Base-by-base conservation (phyloP, 2,888 invertebrate genomes). In the Podabrus alpinus region DNA sequence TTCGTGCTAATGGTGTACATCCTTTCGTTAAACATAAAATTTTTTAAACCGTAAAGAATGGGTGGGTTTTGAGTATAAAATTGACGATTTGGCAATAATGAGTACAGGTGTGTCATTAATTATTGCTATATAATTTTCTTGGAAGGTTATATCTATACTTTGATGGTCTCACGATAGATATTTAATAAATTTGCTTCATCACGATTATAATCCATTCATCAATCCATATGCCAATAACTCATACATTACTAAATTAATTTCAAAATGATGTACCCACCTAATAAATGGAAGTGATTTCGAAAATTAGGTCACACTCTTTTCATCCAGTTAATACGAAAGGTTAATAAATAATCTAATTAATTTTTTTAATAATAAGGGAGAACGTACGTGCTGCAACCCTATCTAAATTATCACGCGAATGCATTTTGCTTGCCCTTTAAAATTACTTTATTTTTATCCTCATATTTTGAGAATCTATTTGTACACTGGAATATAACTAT, bases 201-300 rank as follows among this genome's bases (percentile, higher is more conserved):
- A 85, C 84, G 85, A 82, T 83, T 81, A 74, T 75, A 77, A 78
- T 80, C 83, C 82, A 86, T 85, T 85, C 81, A 81, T 83, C 75
- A 82, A 82, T 79, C 81, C 76, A 75, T 78, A 80, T 83, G 83
- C 82, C 85, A 83, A 84, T 84, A 85, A 82, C 81, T 83, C 84
- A 86, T 86, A 19, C 62, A 64, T 64, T 64, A 64, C 62, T 19
- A 64, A 64, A 64, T 64, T 64, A 64, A 64, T 64, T 64, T 64
- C 19, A 17, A 21, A 45, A 45, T 45, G 45, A 45, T 45, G 45
- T 9, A 45, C 13, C 45, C 3, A 45, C n/a, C 45, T 45, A 45
- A 45, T 45, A 45, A 45, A n/a, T 45, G 45, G 45, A 45, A 45
- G 45, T 45, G 45, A 45, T 45, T 45, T 45, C 7, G 5, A 45